A percentile compares a stretch with the other conserved stretches of the same genome.
These are phyloP conservation scores for Leptopilina syphax DNA, from an alignment of 2,888 invertebrate species.

Conservation along the genomic window DNA sequence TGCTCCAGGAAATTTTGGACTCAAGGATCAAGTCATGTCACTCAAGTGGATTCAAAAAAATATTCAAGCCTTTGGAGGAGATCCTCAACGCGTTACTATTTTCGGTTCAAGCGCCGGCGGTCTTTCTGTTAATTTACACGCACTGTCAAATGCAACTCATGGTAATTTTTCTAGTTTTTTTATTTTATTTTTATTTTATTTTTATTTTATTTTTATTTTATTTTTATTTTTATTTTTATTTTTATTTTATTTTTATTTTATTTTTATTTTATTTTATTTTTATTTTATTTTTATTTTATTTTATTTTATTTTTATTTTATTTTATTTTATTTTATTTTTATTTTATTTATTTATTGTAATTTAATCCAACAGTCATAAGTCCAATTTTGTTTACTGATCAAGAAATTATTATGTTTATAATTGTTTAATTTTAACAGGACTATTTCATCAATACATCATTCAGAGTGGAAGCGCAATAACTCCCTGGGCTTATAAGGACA, in stretches of 20 bases:
- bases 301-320: not conserved
- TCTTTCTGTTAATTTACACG: slow-evolving; percentile 58
- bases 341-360: no score
- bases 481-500: slow-evolving; percentile 59
- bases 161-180: not conserved
- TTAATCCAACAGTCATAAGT: no score
- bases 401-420: no score
- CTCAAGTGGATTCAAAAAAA: slow-evolving; percentile 63
- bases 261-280: not conserved
- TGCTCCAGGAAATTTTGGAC: slow-evolving; percentile 65
- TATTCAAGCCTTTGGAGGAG: slow-evolving; percentile 63
- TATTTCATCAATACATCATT: slow-evolving; percentile 57
- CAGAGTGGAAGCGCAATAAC: slow-evolving; percentile 53
- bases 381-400: no score
- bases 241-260: not conserved
- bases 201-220: slow-evolving; percentile 19
- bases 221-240: not conserved
- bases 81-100: slow-evolving; percentile 63
- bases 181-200: not conserved
- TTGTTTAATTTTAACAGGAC: slow-evolving; percentile 45
- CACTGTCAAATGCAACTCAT: not conserved
- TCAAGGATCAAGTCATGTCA: slow-evolving; percentile 65
- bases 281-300: not conserved
- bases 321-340: no score
- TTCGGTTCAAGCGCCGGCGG: slow-evolving; percentile 67